Percentiles rank a stretch among this genome's conserved stretches.
Evolutionary conservation across 2,888 invertebrate species (phyloP).

Genomic region (Erannis defoliaria): DNA sequence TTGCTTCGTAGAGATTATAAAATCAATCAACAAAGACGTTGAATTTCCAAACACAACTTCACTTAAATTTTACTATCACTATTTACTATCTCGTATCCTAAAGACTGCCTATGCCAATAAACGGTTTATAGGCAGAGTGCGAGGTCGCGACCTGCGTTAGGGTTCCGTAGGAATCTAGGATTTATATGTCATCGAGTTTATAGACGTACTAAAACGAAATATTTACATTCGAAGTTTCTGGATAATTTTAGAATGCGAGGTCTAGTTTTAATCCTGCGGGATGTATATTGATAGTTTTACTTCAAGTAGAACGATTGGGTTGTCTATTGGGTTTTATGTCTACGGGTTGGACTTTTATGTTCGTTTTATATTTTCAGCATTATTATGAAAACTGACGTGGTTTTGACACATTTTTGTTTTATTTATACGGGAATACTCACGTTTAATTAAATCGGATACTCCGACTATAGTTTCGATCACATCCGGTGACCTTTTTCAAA

Average conservation of each 20-base stretch:
- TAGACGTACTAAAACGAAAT: constrained; percentile 30
- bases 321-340: too few species aligned
- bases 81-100: constrained; percentile 5
- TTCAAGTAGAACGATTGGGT: not conserved
- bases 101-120: constrained; percentile 16
- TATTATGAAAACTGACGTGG: too few species aligned
- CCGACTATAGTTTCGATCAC: too few species aligned
- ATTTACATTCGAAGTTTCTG: constrained; percentile 16
- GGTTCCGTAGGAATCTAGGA: constrained; percentile 37
- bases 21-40: not conserved
- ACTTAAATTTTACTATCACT: constrained; percentile 3
- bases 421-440: too few species aligned
- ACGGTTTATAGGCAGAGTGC: constrained; percentile 36
- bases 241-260: constrained; percentile 35
- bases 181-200: constrained; percentile 45
- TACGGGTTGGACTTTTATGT: too few species aligned
- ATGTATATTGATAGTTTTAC: not conserved
- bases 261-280: not conserved
- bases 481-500: too few species aligned
- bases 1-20: too few species aligned
- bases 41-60: not conserved
- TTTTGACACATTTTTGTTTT: too few species aligned
- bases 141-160: constrained; percentile 52
- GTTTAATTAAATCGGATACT: too few species aligned
- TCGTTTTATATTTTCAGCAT: too few species aligned